These are phyloP conservation scores for Physeter macrocephalus DNA, from an alignment of 2,113 vertebrate genomes.

Conservation along the genomic window DNA sequence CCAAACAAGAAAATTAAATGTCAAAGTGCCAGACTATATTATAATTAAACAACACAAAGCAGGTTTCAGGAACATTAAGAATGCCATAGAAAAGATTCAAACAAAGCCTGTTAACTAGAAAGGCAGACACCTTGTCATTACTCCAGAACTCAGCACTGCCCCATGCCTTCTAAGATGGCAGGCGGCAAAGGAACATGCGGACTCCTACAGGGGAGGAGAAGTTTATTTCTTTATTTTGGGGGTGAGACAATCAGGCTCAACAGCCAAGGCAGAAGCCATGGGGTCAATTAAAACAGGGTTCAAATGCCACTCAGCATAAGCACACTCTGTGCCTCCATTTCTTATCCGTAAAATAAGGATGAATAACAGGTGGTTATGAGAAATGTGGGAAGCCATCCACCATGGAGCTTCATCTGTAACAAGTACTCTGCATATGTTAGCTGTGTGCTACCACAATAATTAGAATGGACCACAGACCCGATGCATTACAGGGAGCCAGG, in stretches of 20 bases:
- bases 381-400: not conserved
- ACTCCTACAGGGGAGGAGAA: not conserved
- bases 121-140: constrained; percentile 59
- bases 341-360: not conserved
- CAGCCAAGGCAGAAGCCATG: not conserved
- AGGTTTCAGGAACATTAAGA: constrained; percentile 52
- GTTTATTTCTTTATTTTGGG: not conserved
- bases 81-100: constrained; percentile 33
- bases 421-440: not conserved
- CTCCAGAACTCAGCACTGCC: constrained; percentile 25
- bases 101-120: constrained; percentile 55
- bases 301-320: not conserved
- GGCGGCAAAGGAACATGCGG: not conserved
- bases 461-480: no score
- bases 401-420: not conserved
- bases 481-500: not conserved
- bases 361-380: not conserved
- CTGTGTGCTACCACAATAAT: not conserved
- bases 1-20: constrained; percentile 65
- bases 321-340: not conserved
- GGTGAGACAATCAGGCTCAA: not conserved
- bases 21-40: constrained; percentile 64
- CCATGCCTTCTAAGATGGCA: not conserved
- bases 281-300: not conserved
- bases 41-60: constrained; percentile 67